A percentile compares a stretch with the other conserved stretches of the same genome.
phyloP scores from a whole-genome alignment of 2,797 vertebrate species.

The Coccyzus lansbergi region DNA sequence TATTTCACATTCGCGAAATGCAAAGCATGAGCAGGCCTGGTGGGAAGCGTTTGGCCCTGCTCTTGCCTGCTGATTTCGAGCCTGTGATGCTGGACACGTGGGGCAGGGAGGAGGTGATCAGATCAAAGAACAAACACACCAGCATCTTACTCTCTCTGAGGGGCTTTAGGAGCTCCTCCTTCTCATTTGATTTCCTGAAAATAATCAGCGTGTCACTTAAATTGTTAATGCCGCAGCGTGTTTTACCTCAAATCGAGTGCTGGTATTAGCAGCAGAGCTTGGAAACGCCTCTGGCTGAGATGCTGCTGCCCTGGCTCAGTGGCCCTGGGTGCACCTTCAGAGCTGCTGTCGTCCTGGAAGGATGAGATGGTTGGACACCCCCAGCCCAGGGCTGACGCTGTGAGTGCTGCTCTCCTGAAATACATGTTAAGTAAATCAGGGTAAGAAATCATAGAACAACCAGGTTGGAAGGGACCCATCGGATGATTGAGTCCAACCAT shows the following conservation, averaged over 20 bases:
- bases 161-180: neutral
- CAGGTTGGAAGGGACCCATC: no score
- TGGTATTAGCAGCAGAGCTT: neutral
- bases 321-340: neutral
- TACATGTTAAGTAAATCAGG: neutral
- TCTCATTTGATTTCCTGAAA: neutral
- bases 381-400: neutral
- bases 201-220: neutral
- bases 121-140: neutral
- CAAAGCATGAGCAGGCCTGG: neutral
- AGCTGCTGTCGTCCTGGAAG: neutral
- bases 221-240: fast-evolving
- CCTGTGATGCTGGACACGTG: neutral
- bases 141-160: neutral
- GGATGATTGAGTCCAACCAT: no score
- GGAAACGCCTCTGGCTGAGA: neutral
- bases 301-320: neutral
- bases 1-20: neutral
- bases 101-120: neutral
- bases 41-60: neutral
- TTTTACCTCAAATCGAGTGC: fast-evolving
- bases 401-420: neutral
- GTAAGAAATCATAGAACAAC: no score
- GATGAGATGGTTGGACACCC: neutral
- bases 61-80: neutral